These are phyloP conservation scores for Planococcus citri DNA, from an alignment of 1,140 invertebrate genomes.

Conservation along the genomic window DNA sequence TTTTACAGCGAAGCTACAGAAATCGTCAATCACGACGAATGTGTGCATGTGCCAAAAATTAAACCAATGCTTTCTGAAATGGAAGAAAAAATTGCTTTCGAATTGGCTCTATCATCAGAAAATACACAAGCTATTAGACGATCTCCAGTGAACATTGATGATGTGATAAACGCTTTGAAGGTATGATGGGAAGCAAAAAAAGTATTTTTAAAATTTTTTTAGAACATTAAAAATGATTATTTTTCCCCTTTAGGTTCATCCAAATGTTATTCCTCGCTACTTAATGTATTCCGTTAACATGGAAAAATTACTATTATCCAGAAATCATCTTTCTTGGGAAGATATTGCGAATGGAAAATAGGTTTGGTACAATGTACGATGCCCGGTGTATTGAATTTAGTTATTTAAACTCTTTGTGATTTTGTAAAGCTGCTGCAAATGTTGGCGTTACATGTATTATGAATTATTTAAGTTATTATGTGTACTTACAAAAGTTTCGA, in stretches of 20 bases:
- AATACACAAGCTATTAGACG: neutral
- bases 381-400: too few species aligned
- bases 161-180: neutral
- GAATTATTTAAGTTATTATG: too few species aligned
- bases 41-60: neutral
- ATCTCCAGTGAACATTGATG: neutral
- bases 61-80: conserved; percentile 2
- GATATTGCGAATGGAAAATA: neutral
- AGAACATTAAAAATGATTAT: neutral
- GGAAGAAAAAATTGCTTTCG: conserved; percentile 10
- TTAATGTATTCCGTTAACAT: conserved; percentile 12
- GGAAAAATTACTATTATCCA: neutral
- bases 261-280: conserved; percentile 3
- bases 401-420: too few species aligned
- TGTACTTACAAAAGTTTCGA: too few species aligned
- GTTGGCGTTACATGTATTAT: too few species aligned
- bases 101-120: neutral
- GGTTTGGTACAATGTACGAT: neutral
- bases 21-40: neutral
- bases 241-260: neutral
- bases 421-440: too few species aligned
- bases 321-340: conserved; percentile 10
- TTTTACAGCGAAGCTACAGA: conserved; percentile 3
- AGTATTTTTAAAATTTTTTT: neutral
- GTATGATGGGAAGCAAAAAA: neutral